Percentiles rank a stretch among this genome's conserved stretches.
These are phyloP conservation scores for Thyatira batis DNA, from an alignment of 2,888 invertebrate genomes.

Conservation along the genomic window DNA sequence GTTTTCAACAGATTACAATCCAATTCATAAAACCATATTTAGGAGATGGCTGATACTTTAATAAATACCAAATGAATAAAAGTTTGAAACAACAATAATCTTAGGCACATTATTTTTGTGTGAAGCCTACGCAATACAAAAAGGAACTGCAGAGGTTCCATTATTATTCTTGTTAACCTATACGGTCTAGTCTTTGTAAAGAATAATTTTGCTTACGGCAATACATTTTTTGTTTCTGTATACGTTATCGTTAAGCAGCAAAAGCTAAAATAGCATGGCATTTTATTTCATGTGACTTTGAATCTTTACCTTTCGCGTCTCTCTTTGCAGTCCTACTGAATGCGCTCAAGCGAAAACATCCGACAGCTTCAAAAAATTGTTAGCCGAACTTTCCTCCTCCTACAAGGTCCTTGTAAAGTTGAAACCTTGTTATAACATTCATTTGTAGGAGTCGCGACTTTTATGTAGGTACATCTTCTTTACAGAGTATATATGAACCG, in stretches of 20 bases:
- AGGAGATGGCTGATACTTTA: not conserved
- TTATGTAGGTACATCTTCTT: not conserved
- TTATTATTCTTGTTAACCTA: conserved; percentile 63
- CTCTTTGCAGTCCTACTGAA: conserved; percentile 49
- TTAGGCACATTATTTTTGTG: conserved; percentile 10
- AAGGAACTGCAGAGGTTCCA: conserved; percentile 53
- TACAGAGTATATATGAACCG: not conserved
- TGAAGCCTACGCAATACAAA: conserved; percentile 38
- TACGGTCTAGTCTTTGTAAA: conserved; percentile 37
- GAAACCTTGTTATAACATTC: conserved; percentile 22
- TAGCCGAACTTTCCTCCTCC: conserved; percentile 44
- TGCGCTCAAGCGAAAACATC: conserved; percentile 54
- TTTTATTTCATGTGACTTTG: conserved; percentile 32
- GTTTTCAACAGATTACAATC: not conserved
- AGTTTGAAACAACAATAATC: conserved; percentile 17
- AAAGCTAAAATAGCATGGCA: conserved; percentile 43
- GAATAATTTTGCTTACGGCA: conserved; percentile 44
- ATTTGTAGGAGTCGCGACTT: not conserved
- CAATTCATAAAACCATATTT: not conserved
- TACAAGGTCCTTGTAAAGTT: conserved; percentile 31
- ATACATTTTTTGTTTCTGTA: conserved; percentile 33
- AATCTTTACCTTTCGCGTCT: conserved; percentile 43
- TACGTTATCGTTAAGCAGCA: conserved; percentile 43
- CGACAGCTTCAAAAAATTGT: conserved; percentile 50
- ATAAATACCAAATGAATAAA: conserved; percentile 8